phyloP scores from a whole-genome alignment of 2,113 vertebrate genomes.

The Fulica atra region DNA sequence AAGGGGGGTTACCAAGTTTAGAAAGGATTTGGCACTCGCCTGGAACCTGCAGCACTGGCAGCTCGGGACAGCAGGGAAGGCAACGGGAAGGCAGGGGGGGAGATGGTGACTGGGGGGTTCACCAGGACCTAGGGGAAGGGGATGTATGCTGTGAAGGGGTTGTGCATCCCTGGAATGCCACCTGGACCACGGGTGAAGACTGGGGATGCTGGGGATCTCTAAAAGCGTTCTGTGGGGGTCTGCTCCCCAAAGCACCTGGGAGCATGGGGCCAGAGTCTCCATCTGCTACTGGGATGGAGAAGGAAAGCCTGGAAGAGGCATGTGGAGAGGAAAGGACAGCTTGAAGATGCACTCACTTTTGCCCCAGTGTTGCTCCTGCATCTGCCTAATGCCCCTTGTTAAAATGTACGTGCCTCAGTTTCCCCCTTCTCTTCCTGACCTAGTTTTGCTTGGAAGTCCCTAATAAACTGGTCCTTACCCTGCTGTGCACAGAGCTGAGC shows the following conservation, averaged over 20 bases:
- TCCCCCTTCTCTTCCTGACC: not conserved
- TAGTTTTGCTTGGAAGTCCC: not conserved
- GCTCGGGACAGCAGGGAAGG: not conserved
- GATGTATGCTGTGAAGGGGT: fast-evolving
- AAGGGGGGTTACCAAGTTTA: constrained; percentile 34
- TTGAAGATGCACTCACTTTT: not conserved
- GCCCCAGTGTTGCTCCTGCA: not conserved
- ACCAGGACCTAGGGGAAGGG: not conserved
- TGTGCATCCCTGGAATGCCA: fast-evolving
- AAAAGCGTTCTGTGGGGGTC: fast-evolving
- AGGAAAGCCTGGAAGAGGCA: not conserved
- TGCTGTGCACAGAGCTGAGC: not conserved
- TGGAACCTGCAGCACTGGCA: not conserved
- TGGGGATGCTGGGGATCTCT: not conserved
- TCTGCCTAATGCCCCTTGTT: not conserved
- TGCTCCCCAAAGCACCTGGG: not conserved
- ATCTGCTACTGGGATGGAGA: not conserved
- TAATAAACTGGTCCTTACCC: not conserved
- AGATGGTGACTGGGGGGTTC: not conserved
- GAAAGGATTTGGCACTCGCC: constrained; percentile 34
- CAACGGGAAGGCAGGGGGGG: not conserved
- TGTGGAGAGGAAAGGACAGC: not conserved
- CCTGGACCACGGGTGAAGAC: fast-evolving
- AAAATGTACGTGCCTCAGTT: not conserved
- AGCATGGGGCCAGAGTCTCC: not conserved